Evolutionary conservation across 2,113 vertebrate genomes (phyloP).

Genomic region (Ptilonorhynchus violaceus): DNA sequence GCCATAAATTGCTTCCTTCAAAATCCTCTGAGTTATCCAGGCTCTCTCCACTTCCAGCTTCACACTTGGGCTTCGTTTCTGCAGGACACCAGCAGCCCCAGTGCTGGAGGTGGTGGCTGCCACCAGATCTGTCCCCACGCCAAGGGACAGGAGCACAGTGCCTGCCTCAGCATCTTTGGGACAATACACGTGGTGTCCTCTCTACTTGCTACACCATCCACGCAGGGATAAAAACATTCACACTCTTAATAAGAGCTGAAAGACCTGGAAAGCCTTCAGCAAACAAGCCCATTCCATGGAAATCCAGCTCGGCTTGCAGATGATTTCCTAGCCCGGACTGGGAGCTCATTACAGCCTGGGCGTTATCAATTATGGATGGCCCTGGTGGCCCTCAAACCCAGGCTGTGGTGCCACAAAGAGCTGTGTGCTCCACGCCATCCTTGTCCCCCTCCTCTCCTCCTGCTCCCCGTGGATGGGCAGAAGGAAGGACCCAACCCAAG

Average conservation of each 20-base stretch:
- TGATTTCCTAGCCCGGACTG: not conserved
- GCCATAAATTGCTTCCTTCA: not conserved
- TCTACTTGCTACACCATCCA: not conserved
- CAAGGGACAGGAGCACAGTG: not conserved
- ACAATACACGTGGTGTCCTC: rapidly evolving
- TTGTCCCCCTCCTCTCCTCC: not conserved
- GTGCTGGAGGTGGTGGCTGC: not conserved
- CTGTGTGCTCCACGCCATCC: rapidly evolving
- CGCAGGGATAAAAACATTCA: not conserved
- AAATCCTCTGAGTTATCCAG: not conserved
- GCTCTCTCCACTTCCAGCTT: not conserved
- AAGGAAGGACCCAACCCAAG: not conserved
- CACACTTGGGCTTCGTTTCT: rapidly evolving
- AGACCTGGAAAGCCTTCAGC: not conserved
- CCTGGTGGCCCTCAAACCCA: not conserved
- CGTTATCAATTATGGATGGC: not conserved
- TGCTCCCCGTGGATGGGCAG: not conserved
- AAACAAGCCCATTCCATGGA: not conserved
- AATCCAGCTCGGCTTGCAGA: not conserved
- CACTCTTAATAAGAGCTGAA: rapidly evolving
- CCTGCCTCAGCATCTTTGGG: rapidly evolving
- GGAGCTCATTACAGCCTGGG: not conserved
- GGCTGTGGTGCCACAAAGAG: not conserved
- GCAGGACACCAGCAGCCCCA: not conserved
- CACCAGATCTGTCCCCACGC: not conserved